Conservation (phyloP, 2,888 invertebrate genomes). For the Cataglyphis livida region DNA sequence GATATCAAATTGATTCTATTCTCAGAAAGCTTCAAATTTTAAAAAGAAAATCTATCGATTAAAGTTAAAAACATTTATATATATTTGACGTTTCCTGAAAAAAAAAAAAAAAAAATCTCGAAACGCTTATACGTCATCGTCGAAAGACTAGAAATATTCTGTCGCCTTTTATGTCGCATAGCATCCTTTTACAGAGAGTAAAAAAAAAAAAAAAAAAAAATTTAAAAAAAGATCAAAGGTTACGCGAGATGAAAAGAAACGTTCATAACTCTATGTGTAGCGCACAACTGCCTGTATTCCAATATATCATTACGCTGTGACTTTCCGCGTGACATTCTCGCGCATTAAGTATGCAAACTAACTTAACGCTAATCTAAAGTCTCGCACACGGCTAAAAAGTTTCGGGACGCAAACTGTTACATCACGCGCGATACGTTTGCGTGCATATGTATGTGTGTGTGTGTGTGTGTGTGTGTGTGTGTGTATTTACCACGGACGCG, state of each 20-base stretch:
- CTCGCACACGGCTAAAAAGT: constrained; percentile 13
- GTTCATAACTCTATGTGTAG: not conserved
- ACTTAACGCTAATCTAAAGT: constrained; percentile 44
- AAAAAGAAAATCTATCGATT: no score
- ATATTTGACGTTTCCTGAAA: no score
- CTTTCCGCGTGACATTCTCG: constrained; percentile 27
- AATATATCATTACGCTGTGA: constrained; percentile 11
- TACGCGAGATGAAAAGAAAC: constrained; percentile 16
- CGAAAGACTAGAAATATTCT: not conserved
- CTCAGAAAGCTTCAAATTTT: no score
- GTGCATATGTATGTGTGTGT: not conserved
- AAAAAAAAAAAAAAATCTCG: no score
- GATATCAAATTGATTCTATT: no score
- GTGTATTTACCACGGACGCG: not conserved
- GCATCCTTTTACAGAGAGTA: not conserved
- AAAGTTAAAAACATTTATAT: no score
- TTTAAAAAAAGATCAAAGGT: not conserved
- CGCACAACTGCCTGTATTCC: not conserved
- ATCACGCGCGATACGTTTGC: constrained; percentile 4
- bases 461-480: not conserved
- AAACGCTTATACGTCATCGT: no score
- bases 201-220: not conserved
- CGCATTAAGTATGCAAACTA: constrained; percentile 48
- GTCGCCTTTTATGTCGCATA: not conserved
- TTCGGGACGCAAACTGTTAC: constrained; percentile 30